phyloP scores from a whole-genome alignment of 2,113 vertebrate species.

The Cryptomyrus ogoouensis region DNA sequence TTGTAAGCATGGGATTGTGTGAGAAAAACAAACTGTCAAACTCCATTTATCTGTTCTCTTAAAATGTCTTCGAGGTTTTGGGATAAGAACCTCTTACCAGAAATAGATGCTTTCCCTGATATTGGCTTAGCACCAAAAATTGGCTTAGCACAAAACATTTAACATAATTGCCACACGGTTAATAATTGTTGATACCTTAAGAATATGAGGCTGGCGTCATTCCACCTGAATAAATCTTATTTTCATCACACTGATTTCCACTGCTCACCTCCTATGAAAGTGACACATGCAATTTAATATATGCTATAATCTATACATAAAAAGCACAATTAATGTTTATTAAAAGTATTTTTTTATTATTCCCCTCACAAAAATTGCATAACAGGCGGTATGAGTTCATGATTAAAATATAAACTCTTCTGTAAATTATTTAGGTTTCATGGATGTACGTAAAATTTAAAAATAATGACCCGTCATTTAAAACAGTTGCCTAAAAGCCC shows the following conservation, averaged over 20 bases:
- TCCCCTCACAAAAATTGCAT: neutral
- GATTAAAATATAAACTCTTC: neutral
- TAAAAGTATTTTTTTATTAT: neutral
- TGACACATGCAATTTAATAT: neutral
- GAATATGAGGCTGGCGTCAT: neutral
- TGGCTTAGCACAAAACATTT: neutral
- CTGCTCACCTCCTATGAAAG: neutral
- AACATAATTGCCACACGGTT: neutral
- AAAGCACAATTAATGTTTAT: neutral
- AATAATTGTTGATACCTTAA: neutral
- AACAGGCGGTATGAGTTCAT: neutral
- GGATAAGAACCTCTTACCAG: neutral
- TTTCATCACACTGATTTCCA: neutral
- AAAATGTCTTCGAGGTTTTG: neutral
- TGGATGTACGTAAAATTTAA: neutral
- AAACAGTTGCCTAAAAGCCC: neutral
- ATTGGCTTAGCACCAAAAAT: neutral
- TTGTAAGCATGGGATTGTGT: neutral
- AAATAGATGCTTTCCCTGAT: neutral
- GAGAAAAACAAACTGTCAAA: neutral
- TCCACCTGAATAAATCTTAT: neutral
- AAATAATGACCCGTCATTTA: neutral
- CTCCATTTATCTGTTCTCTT: neutral
- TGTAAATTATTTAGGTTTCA: neutral
- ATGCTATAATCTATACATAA: neutral